Evolutionary conservation across 2,888 invertebrate genomes (phyloP), one percentile per base, ranked within the genome.

Genomic region (Phragmatobia fuliginosa): DNA sequence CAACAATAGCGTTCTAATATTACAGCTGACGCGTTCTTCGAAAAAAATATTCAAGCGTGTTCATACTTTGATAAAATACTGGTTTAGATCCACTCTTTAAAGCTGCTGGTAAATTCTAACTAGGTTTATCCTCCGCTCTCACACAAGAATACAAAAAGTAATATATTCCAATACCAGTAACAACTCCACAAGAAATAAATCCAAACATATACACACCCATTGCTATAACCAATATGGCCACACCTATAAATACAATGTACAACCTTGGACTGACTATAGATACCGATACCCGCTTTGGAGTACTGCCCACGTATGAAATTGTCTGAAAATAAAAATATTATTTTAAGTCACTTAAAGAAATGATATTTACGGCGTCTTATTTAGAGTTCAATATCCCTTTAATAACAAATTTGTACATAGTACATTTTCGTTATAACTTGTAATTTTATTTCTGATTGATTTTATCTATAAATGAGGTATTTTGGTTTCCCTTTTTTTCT

Each of bases 221-320:
- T n/a, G 89, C 85, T 73, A 89, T 83, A 18, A 88, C 77, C 58
- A 91, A 74, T 67, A 89, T 77, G 6, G 88, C 75, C 66, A 89
- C 81, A 25, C 88, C 87, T 67, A 89, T 81, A 32, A 87, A 78
- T 58, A 86, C 73, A 18, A 85, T 66, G 66, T 85, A 87, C 0
- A 82, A 67, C 74, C 82, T 88, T 10, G 85, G 79, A 25, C 38
- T 71, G 36, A 31, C 68, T 59, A 56, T 49, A 60, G 86, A 80
- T 65, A 89, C 78, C 18, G 82, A 81, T 25, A 90, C 80, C 80
- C 82, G 78, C 71, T 91, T 88, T 62, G 92, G 89, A 69, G 82
- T 78, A 70, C 87, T 85, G 66, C 87, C 86, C 70, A 91, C 81
- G 75, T 87, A 85, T 1, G 90, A 86, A 41, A 91, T 87, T 31